Conservation (phyloP, 2,113 vertebrate genomes). For the Labeo catla region DNA sequence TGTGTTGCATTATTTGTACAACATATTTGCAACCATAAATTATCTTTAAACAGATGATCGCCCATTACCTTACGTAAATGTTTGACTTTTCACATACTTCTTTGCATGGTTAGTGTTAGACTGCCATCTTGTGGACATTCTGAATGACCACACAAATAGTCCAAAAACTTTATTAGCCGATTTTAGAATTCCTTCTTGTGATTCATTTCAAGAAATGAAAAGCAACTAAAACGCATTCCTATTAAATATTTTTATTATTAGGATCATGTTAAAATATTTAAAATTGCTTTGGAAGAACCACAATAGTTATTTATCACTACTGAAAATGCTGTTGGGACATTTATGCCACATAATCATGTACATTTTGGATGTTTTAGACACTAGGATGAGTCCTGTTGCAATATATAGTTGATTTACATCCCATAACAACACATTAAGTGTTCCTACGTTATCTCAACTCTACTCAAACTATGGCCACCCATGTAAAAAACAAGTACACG, state of each 20-base stretch:
- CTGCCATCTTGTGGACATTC: constrained; percentile 58
- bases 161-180: background rate
- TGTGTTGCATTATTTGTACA: background rate
- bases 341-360: background rate
- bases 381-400: background rate
- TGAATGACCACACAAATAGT: background rate
- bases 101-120: background rate
- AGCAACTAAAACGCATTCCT: background rate
- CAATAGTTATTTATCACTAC: background rate
- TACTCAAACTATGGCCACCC: background rate
- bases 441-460: background rate
- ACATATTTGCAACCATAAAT: background rate
- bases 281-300: background rate
- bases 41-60: background rate
- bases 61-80: background rate
- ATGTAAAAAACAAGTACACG: too few species aligned
- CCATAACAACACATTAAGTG: background rate
- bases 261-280: background rate
- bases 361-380: background rate
- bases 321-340: background rate
- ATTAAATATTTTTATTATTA: background rate
- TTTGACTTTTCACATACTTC: background rate
- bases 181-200: background rate
- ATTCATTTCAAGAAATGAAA: background rate
- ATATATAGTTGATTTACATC: background rate